Evolutionary conservation across 2,797 vertebrate species (phyloP), one percentile per base, ranked within the genome.

Genomic region (Moxostoma hubbsi): DNA sequence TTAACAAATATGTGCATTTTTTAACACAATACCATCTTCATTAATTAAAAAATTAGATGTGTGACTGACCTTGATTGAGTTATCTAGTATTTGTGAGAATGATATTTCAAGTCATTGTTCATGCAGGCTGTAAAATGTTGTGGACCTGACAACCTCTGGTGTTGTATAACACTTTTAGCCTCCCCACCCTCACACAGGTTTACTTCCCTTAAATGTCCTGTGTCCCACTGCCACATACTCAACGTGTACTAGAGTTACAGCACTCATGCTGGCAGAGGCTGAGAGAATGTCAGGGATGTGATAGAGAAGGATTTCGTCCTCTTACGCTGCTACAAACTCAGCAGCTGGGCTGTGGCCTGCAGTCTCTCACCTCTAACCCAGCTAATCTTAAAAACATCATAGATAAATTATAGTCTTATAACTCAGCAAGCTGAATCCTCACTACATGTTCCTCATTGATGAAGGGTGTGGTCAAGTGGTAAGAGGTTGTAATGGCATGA

Each of bases 161-260:
- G 88, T 86, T 87, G 88, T 61, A 77, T 84, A 75, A 86, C 85
- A 78, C 72, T 88, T 88, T 91, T 86, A 88, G 83, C 71, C 81
- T 72, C 81, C 83, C 87, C 85, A 83, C 84, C 87, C 85, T 86
- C 67, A 89, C 85, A 81, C 68, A 84, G 88, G 88, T 90, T 91
- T 89, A 91, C 90, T 90, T 89, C 89, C 86, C 91, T 88, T 90
- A 91, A 93, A 92, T 92, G 91, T 92, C 90, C 74, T 87, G 89
- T 92, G 90, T 92, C 90, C 87, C 85, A 85, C 84, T 75, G 88
- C 86, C 88, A 88, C 87, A 91, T 89, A 92, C 92, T 94, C 92
- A 91, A 86, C 87, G 87, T 88, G 89, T 85, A 85, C 90, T 94
- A 84, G 89, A 87, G 89, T 94, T 94, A 92, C 93, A 88, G 85